Evolutionary conservation across 2,888 invertebrate genomes (phyloP).

Genomic region (Caenorhabditis macrosperma): DNA sequence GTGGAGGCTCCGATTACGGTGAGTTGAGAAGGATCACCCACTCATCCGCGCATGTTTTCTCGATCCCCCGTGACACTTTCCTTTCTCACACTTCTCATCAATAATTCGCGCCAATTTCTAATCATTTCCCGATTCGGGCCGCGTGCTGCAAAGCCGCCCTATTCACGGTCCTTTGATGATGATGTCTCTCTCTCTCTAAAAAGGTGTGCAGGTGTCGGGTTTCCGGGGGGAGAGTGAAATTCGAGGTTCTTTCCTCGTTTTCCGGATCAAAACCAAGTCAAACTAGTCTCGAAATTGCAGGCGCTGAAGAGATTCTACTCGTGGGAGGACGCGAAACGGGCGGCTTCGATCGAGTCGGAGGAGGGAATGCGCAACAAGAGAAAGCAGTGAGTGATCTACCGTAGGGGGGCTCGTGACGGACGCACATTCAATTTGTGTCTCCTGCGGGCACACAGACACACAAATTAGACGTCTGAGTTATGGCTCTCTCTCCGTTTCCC

Average conservation of each 20-base stretch:
- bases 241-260: conserved; percentile 3
- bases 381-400: conserved; percentile 46
- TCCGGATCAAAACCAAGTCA: conserved; percentile 40
- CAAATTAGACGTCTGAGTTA: conserved; percentile 25
- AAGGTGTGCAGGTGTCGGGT: conserved; percentile 13
- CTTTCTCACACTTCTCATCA: conserved; percentile 7
- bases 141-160: neutral
- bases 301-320: conserved; percentile 54
- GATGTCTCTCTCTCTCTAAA: conserved; percentile 22
- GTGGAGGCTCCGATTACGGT: conserved; percentile 31
- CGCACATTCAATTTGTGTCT: neutral
- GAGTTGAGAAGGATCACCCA: neutral
- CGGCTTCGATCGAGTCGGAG: conserved; percentile 38
- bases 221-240: conserved; percentile 11
- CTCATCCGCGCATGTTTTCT: neutral
- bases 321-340: conserved; percentile 57
- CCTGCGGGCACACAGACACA: neutral
- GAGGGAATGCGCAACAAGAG: conserved; percentile 48
- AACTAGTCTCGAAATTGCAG: conserved; percentile 16
- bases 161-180: conserved; percentile 4
- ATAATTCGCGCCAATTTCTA: conserved; percentile 10
- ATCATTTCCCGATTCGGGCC: neutral
- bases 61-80: conserved; percentile 1
- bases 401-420: neutral
- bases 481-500: neutral